Conservation (phyloP, 2,888 invertebrate genomes). For the Biston stratarius region DNA sequence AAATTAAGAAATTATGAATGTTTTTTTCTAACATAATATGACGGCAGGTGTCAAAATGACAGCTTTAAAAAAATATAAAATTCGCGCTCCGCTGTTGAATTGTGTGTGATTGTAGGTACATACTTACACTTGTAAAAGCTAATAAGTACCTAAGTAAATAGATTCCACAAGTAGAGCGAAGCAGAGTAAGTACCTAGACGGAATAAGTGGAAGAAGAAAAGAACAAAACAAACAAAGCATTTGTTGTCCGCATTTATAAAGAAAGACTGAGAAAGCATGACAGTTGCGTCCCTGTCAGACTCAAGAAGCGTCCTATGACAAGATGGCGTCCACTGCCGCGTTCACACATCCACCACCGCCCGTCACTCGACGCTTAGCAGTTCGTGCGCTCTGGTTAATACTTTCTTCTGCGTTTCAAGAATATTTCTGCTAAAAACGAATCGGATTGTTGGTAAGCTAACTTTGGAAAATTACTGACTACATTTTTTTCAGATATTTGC, state of each 20-base stretch:
- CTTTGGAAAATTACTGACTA: background rate
- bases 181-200: background rate
- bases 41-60: background rate
- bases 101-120: constrained; percentile 3
- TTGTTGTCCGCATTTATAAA: no score
- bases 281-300: constrained; percentile 59
- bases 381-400: constrained; percentile 20
- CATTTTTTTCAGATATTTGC: constrained; percentile 26
- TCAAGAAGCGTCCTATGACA: constrained; percentile 64
- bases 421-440: constrained; percentile 27
- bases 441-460: constrained; percentile 35
- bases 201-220: background rate
- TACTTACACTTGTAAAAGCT: constrained; percentile 2
- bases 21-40: background rate
- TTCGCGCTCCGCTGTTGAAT: background rate
- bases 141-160: background rate
- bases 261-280: constrained; percentile 27
- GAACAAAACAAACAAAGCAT: background rate
- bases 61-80: background rate
- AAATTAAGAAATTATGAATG: background rate
- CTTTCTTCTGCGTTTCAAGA: constrained; percentile 36
- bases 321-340: constrained; percentile 68
- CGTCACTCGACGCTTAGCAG: constrained; percentile 44
- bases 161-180: background rate
- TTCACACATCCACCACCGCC: constrained; percentile 40